Conservation (phyloP, 2,888 invertebrate species). For the Tenodera sinensis region DNA sequence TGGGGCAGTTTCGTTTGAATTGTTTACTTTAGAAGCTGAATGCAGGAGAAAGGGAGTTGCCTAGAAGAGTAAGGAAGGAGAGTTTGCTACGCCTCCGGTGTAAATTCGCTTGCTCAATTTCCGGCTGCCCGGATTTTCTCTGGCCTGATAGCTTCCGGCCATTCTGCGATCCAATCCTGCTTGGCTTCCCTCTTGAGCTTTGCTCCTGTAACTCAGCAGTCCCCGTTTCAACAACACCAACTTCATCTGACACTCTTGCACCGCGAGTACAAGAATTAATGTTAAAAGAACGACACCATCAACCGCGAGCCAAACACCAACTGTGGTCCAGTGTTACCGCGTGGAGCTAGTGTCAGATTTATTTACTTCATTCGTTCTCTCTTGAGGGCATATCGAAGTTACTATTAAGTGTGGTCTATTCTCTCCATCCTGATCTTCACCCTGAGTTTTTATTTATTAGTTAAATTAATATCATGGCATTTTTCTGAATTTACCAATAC, state of each 20-base stretch:
- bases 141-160: conserved; percentile 25
- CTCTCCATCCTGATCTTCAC: no score
- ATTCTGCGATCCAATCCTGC: not conserved
- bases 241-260: not conserved
- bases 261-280: not conserved
- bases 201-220: not conserved
- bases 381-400: no score
- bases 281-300: not conserved
- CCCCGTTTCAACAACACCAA: not conserved
- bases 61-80: not conserved
- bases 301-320: no score
- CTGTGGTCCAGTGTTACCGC: no score
- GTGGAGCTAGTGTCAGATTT: no score
- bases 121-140: conserved; percentile 27
- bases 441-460: no score
- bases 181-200: not conserved
- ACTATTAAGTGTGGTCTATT: no score
- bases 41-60: not conserved
- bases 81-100: conserved; percentile 11
- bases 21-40: not conserved
- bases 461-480: no score
- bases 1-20: not conserved
- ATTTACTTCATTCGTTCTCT: no score
- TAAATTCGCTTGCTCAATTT: conserved; percentile 28
- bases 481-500: no score